phyloP scores from a whole-genome alignment of 2,113 vertebrate genomes.

The Microcebus griseorufus region DNA sequence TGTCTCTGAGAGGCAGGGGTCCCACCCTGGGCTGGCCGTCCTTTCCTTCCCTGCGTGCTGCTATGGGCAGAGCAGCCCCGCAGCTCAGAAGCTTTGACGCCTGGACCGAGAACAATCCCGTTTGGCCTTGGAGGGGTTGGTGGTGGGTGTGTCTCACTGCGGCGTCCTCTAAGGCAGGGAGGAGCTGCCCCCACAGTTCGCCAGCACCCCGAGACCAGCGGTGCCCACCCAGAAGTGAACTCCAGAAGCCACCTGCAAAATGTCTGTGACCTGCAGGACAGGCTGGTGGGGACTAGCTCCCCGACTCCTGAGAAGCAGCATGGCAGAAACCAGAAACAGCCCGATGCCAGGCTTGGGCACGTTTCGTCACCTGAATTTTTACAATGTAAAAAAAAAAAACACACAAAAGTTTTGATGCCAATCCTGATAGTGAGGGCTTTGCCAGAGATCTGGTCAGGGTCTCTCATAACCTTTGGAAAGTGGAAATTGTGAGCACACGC shows the following conservation, averaged over 20 bases:
- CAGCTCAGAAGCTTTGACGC: background rate
- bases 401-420: background rate
- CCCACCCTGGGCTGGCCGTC: background rate
- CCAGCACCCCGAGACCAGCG: background rate
- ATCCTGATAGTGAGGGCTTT: background rate
- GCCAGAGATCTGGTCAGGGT: background rate
- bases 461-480: background rate
- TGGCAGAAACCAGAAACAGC: rapidly evolving
- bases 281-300: background rate
- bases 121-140: background rate
- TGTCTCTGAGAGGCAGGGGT: background rate
- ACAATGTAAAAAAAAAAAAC: background rate
- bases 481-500: background rate
- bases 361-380: background rate
- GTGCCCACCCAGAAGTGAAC: background rate
- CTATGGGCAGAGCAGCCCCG: background rate
- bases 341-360: no score
- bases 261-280: background rate
- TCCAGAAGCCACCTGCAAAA: background rate
- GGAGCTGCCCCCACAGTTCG: background rate
- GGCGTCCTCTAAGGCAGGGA: background rate
- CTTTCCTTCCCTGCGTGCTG: background rate
- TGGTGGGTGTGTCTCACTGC: background rate
- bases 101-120: background rate
- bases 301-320: background rate